Evolutionary conservation across 2,797 vertebrate species (phyloP).

Genomic region (Gila robusta): DNA sequence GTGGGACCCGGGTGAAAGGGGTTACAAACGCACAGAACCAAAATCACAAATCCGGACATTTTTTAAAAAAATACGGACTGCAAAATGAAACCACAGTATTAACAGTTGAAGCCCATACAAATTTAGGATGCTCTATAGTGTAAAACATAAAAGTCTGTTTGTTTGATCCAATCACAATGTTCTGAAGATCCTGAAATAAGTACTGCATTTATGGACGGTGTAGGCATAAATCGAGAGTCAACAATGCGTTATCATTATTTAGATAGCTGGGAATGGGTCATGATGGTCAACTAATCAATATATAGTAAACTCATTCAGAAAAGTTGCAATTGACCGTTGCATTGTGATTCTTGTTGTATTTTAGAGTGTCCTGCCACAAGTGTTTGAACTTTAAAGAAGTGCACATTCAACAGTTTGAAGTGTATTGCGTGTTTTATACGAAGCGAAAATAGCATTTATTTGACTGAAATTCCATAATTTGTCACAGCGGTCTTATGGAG

Average conservation of each 20-base stretch:
- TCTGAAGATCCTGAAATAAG: not conserved
- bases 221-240: not conserved
- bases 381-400: not conserved
- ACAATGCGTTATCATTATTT: not conserved
- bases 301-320: not conserved
- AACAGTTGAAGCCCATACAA: not conserved
- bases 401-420: not conserved
- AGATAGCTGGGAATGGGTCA: not conserved
- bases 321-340: not conserved
- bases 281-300: not conserved
- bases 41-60: not conserved
- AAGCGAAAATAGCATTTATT: no score
- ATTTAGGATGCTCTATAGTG: not conserved
- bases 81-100: not conserved
- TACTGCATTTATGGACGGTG: not conserved
- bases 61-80: fast-evolving
- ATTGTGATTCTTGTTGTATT: not conserved
- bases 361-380: not conserved
- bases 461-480: no score
- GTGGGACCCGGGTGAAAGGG: no score
- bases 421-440: not conserved
- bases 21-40: not conserved
- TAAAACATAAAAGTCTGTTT: not conserved
- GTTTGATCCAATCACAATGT: not conserved
- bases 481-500: no score